Conservation (phyloP, 2,888 invertebrate genomes). For the Chymomyza amoena region DNA sequence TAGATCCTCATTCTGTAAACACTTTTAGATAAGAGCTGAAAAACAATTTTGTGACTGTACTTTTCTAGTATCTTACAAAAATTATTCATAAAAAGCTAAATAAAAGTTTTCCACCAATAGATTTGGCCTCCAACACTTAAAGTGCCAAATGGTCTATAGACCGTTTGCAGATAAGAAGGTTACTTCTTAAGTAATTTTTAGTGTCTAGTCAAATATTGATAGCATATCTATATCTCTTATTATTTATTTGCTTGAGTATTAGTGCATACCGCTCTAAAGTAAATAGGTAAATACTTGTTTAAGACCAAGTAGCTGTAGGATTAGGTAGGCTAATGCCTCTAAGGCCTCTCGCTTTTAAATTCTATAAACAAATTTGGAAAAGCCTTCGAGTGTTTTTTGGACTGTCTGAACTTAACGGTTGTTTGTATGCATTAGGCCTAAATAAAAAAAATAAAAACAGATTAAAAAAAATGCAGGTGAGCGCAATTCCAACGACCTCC, state of each 20-base stretch:
- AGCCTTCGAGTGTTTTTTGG: background rate
- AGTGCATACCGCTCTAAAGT: background rate
- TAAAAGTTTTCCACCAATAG: background rate
- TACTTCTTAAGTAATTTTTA: background rate
- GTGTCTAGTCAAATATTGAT: background rate
- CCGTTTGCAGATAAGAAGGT: background rate
- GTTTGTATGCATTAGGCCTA: background rate
- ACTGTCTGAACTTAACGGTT: background rate
- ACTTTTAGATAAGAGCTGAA: too few relatives aligned
- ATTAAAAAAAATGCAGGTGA: slow-evolving; percentile 12
- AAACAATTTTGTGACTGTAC: too few relatives aligned
- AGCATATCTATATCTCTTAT: background rate
- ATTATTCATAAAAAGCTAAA: too few relatives aligned
- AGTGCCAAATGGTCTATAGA: background rate
- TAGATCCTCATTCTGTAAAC: too few relatives aligned
- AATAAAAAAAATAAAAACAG: background rate
- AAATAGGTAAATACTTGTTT: background rate
- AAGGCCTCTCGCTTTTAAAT: background rate
- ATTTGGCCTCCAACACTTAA: background rate
- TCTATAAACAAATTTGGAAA: background rate
- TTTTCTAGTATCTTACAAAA: too few relatives aligned
- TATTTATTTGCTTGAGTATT: background rate
- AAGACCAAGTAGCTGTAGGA: background rate
- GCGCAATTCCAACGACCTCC: slow-evolving; percentile 50
- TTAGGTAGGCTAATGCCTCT: background rate